Evolutionary conservation across 2,888 invertebrate species (phyloP), one percentile per base, ranked within the genome.

Genomic region (Aspidiotus rigidus): DNA sequence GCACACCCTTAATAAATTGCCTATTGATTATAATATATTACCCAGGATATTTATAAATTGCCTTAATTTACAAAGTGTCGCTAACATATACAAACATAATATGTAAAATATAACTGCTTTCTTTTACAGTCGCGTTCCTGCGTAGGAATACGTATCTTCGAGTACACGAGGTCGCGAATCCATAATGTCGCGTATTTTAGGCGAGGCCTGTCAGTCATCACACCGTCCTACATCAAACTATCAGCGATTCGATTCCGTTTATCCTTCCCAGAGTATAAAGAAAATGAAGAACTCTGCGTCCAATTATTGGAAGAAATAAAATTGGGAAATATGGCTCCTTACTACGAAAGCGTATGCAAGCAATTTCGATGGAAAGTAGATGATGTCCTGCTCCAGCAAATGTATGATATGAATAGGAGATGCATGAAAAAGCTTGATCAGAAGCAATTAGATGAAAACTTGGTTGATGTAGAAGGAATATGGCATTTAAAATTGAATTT

Each of bases 361-460:
- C 81, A 81, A 60, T 76, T 83, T 63, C 85, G 86, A 54, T 94
- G 93, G 92, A 78, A 82, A n/a, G 81, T 89, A 56, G 93, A 97
- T 77, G 75, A 83, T 79, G 72, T 64, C 8, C 72, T 79, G 8
- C 74, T 75, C 6, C 71, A 75, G 17, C 72, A 82, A 70, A 84
- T 88, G 84, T 80, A 87, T 76, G 83, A 84, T 72, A 86, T 85
- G 73, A 95, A 95, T 79, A 81, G 81, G 72, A 84, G 85, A 71
- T 85, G 86, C 76, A 78, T 95, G 64, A 83, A 86, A 72, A 86
- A 87, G 75, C 81, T 95, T 72, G 85, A 95, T 79, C 89, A 87
- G 72, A 93, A 94, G 79, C 93, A 93, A 0, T 93, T 93, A 74
- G 86, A 91, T 75, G 93, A 93, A 78, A 90, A 93, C 7, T 94